Base-by-base conservation (phyloP, 2,113 vertebrate genomes). In the Charina bottae region DNA sequence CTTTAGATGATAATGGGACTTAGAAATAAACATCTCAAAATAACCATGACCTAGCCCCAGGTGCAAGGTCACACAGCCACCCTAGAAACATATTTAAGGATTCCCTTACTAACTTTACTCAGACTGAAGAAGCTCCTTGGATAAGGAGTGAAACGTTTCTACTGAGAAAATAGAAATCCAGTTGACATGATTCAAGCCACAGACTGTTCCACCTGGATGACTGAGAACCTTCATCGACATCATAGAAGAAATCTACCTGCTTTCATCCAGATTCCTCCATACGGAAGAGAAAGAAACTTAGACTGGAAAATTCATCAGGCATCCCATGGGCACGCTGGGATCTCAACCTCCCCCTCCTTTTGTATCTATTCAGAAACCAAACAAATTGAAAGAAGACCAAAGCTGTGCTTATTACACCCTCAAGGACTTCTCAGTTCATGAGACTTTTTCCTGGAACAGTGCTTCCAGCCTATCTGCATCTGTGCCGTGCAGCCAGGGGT, bases 401-500 rank as follows among this genome's bases (percentile, higher is more conserved):
- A 37, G 86, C 91, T 92, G 55, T 3, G 86, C 68, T 83, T 92
- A 83, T 60, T 92, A 88, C 54, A 42, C 87, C 78, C 91, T 64
- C 58, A 92, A 92, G 58, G 46, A 89, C 12, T 64, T 85, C 17
- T 59, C 46, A 62, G n/a, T 26, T 89, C 85, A 92, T 89, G 87
- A 89, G 87, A 24, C 72, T 92, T 64, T 7, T n/a, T 49, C 46
- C 49, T 64, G 49, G 72, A 55, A 24, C 0, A 0, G 85, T 88
- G n/a, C 68, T 19, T 93, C 87, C 85, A 84, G 78, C 17, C 17
- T 78, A 78, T 78, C 68, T 19, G 15, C 68, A 78, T 78, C 68
- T 78, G 33, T 78, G 33, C 68, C 2, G 37, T 37, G 33, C 68
- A 78, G 68, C 33, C 68, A 6, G 9, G 17, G 19, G 37, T 37